Conservation (phyloP, 2,888 invertebrate species). For the Sesia apiformis region DNA sequence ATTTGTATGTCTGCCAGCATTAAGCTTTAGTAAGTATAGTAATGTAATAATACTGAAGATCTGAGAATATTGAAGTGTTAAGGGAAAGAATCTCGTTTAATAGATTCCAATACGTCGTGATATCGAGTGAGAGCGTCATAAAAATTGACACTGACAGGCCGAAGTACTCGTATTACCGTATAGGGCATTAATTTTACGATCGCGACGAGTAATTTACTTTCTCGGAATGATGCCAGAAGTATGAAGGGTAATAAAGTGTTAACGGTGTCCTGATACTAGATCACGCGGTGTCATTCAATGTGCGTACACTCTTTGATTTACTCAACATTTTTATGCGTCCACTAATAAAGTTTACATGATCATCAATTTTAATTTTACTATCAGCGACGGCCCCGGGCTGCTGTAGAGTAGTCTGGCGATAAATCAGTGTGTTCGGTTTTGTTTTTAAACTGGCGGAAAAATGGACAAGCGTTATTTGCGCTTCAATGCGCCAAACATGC, state of each 20-base stretch:
- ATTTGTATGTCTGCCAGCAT: too few relatives aligned
- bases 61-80: neutral
- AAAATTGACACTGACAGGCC: constrained; percentile 60
- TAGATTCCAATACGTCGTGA: constrained; percentile 26
- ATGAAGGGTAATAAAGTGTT: constrained; percentile 48
- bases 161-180: constrained; percentile 59
- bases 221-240: constrained; percentile 52
- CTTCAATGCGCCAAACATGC: neutral
- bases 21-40: too few relatives aligned
- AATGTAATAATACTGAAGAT: too few relatives aligned
- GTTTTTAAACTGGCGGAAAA: constrained; percentile 7
- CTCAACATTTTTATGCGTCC: constrained; percentile 51
- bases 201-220: constrained; percentile 61
- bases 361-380: constrained; percentile 67
- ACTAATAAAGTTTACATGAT: constrained; percentile 65
- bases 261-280: constrained; percentile 42
- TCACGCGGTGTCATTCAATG: constrained; percentile 11
- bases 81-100: constrained; percentile 3
- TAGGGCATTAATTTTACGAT: constrained; percentile 65
- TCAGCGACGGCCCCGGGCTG: constrained; percentile 38
- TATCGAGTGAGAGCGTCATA: constrained; percentile 56
- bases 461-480: neutral
- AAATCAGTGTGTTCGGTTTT: constrained; percentile 47
- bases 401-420: constrained; percentile 29
- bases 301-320: constrained; percentile 41